Conservation (phyloP, 2,113 vertebrate genomes). For the Nettapus auritus region DNA sequence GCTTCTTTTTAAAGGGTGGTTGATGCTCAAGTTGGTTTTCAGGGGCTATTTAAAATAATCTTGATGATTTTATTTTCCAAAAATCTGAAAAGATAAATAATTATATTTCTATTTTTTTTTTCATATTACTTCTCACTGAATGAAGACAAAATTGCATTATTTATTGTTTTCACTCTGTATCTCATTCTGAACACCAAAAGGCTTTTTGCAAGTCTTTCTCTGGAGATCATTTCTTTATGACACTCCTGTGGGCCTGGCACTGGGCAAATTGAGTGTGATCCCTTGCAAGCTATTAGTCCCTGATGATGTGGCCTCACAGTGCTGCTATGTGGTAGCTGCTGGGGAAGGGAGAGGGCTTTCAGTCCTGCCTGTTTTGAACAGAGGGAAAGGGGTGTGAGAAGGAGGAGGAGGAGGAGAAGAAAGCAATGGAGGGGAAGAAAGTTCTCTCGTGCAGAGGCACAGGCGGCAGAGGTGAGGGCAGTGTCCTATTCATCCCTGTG, state of each 20-base stretch:
- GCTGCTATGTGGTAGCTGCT: not conserved
- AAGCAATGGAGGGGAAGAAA: not conserved
- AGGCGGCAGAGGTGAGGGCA: not conserved
- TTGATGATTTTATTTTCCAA: not conserved
- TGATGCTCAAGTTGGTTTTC: slow-evolving; percentile 47
- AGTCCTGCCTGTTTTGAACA: not conserved
- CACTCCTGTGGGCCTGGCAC: not conserved
- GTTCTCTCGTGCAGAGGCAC: not conserved
- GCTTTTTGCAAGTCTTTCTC: not conserved
- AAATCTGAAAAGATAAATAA: not conserved
- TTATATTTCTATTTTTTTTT: not conserved
- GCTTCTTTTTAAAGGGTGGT: not conserved
- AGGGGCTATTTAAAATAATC: slow-evolving; percentile 10
- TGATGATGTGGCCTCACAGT: fast-evolving
- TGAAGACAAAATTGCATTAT: not conserved
- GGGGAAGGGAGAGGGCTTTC: not conserved
- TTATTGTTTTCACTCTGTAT: not conserved
- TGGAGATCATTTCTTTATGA: not conserved
- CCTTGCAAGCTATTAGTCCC: not conserved
- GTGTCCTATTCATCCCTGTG: not conserved
- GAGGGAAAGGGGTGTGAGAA: not conserved
- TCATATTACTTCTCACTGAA: not conserved
- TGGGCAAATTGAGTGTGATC: not conserved
- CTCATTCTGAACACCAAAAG: not conserved
- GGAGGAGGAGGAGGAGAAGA: not conserved